Evolutionary conservation across 2,888 invertebrate genomes (phyloP).

Genomic region (Latrodectus hesperus): DNA sequence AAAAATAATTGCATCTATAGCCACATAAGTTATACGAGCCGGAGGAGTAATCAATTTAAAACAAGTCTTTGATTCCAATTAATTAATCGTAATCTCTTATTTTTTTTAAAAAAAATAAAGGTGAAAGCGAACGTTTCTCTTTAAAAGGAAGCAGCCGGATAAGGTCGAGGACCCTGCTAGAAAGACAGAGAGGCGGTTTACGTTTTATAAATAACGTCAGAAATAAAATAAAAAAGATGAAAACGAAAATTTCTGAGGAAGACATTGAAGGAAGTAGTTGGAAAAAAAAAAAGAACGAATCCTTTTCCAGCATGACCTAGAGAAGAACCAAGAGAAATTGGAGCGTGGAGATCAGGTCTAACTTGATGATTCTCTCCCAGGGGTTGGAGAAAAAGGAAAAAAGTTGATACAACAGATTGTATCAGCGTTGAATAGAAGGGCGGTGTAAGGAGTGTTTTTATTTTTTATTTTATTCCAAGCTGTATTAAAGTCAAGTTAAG

Average conservation of each 20-base stretch:
- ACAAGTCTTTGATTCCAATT: too few relatives aligned
- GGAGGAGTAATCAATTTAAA: too few relatives aligned
- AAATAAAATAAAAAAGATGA: constrained; percentile 20
- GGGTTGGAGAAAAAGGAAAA: not conserved
- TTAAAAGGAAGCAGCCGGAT: not conserved
- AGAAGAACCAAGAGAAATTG: constrained; percentile 23
- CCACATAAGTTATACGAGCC: too few relatives aligned
- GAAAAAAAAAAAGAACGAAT: not conserved
- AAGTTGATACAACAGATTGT: not conserved
- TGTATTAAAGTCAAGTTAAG: too few relatives aligned
- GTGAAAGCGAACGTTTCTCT: too few relatives aligned
- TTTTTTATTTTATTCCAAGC: not conserved
- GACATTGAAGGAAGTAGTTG: not conserved
- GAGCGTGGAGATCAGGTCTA: constrained; percentile 28
- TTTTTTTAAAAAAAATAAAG: too few relatives aligned
- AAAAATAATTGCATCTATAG: too few relatives aligned
- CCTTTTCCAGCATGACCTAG: constrained; percentile 26
- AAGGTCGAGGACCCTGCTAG: not conserved
- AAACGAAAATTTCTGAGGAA: not conserved
- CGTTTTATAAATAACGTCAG: constrained; percentile 12
- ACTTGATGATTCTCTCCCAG: constrained; percentile 18
- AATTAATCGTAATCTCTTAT: too few relatives aligned
- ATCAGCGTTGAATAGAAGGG: constrained; percentile 23
- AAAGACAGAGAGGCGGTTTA: constrained; percentile 32
- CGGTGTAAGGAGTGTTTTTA: not conserved